phyloP scores from a whole-genome alignment of 2,113 vertebrate genomes.

The Cygnus atratus region DNA sequence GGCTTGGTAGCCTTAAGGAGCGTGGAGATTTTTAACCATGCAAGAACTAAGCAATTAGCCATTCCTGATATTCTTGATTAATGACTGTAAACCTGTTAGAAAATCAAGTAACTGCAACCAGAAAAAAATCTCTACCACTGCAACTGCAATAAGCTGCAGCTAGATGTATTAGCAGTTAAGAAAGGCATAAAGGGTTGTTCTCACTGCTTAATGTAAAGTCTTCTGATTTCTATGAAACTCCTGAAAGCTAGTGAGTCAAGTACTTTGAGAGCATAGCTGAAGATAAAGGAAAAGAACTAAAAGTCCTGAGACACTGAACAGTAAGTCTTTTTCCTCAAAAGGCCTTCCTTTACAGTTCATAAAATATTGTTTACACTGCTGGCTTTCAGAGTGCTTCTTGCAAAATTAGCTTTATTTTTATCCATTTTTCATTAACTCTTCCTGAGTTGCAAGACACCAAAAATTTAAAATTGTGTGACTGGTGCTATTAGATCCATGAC shows the following conservation, averaged over 20 bases:
- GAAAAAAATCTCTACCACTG: neutral
- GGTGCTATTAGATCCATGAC: neutral
- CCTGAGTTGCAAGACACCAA: neutral
- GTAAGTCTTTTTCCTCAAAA: neutral
- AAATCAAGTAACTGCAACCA: neutral
- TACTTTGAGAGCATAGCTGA: neutral
- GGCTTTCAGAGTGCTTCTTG: neutral
- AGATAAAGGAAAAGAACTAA: neutral
- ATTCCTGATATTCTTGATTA: neutral
- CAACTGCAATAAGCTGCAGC: neutral
- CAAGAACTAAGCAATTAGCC: neutral
- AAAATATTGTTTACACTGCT: neutral
- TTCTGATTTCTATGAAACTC: neutral
- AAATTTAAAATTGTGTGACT: neutral
- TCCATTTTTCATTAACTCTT: neutral
- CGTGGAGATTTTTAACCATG: neutral
- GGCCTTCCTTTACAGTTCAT: neutral
- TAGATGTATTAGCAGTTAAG: neutral
- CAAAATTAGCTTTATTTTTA: neutral
- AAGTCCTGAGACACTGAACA: neutral
- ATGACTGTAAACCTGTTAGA: neutral
- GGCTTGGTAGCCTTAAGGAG: neutral
- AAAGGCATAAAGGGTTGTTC: neutral
- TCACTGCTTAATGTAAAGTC: neutral
- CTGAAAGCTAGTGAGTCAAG: neutral